Base-by-base conservation (phyloP, 2,797 vertebrate species). In the Malurus leucopterus region DNA sequence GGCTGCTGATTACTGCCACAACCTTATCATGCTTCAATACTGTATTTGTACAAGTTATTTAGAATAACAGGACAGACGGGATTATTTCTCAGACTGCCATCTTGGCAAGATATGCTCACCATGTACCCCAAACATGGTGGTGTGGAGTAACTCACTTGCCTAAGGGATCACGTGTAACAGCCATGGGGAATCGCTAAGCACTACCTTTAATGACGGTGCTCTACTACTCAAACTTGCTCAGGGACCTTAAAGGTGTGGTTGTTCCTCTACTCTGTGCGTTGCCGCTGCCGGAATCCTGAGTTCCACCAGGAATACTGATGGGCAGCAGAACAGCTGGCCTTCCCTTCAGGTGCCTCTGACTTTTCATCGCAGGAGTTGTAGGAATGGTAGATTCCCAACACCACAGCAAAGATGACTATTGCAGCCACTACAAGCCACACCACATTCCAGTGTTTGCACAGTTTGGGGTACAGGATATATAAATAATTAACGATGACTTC, bases 401-500 rank as follows among this genome's bases (percentile, higher is more conserved):
- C 90, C 58, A 97, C 90, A 55, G 96, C 97, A 84, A 98, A 96
- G 92, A 97, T 85, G 6, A 97, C 86, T 78, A 97, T 90, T 7
- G 93, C 96, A n/a, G 97, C 95, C 9, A 96, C 97, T 91, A 97
- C 92, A 73, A 98, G 96, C 97, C 97, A 97, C 63, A 97, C 40
- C 86, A 97, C 95, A 47, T 97, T 97, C 97, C 97, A 97, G 89
- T 98, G 97, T 88, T 96, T 97, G 90, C 97, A 96, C 84, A 97
- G 80, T 94, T 98, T 98, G 90, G 97, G 97, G 87, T 96, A 98
- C 83, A 97, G 92, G 96, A 98, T 96, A 90, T 98, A 96, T 94
- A 98, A 89, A 92, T 97, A 98, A 84, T 96, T 96, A 85, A 97
- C 58, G 93, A 97, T 43, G 86, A 97, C 97, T 96, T 98, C 97